Base-by-base conservation (phyloP, 2,113 vertebrate species). In the Pica pica region DNA sequence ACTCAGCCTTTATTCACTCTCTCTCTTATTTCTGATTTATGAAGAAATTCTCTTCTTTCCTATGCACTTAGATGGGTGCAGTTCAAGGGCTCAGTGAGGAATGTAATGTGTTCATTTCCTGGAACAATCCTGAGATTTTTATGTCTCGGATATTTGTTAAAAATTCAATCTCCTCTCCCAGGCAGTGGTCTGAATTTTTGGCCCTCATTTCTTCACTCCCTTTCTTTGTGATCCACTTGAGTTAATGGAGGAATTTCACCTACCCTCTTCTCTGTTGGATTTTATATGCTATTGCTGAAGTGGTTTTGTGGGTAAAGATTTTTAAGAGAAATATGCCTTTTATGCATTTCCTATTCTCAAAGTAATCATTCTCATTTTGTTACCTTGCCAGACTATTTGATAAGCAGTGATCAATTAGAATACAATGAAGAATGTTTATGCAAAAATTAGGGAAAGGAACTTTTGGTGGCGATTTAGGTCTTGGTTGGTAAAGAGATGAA, bases 1-100 rank as follows among this genome's bases (percentile, higher is more conserved):
- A 96, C 79, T 96, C 93, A 97, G 87, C 37, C 95, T 95, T 94
- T 95, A 87, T 95, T 93, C 94, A 84, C 44, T 35, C 44, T 64
- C 93, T 84, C 60, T 81, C 28, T 68, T 83, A 41, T 87, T 83
- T 89, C 57, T 89, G 63, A 23, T 79, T 92, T 95, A 81, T 60
- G 53, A 74, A 90, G 60, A 92, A 86, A 69, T 57, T 77, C 1
- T 89, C 16, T 85, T 85, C 49, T 92, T 95, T 92, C 67, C 67
- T 91, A 46, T 92, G 74, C 28, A 13, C 31, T 91, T 35, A 42
- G 31, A 55, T 37, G 46, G 20, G 31, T 74, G 77, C 77, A 79
- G 30, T 83, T 83, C 68, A 75, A 81, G 33, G 47, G 16, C 52
- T 78, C 73, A 57, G n/a, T 35, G 46, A 80, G 53, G 89, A 87